Base-by-base conservation (phyloP, 2,888 invertebrate genomes). In the Spatulosminthurus flaviceps region DNA sequence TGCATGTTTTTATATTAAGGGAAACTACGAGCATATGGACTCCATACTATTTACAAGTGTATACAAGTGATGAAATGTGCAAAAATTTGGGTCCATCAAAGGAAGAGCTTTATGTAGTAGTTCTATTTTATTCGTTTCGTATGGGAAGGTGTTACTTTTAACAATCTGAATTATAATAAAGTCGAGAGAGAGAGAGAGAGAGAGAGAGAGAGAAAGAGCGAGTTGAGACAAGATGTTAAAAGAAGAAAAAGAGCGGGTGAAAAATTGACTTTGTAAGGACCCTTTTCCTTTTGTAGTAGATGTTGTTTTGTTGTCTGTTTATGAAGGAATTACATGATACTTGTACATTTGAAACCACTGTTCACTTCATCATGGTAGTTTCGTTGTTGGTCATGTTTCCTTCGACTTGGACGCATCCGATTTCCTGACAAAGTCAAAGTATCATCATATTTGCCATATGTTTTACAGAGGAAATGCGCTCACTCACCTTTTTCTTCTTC, bases 401-500 rank as follows among this genome's bases (percentile, higher is more conserved):
- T 76, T 76, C 78, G 64, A 51, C 51, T 51, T 19, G 51, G 51
- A 72, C 26, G 72, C 78, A 72, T 72, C 78, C 78, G 78, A 78
- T 78, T 78, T 78, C 78, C 78, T 77, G 78, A 78, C 71, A 78
- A 60, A 72, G 76, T 76, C 78, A 78, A 78, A 61, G 61, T 74
- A 67, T 79, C 72, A 72, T 79, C 81, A 79, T 81, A 81, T 79
- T 81, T 81, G 81, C 81, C 81, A 81, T 81, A 81, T 81, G 81
- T 79, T 78, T 80, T 77, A 26, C 43, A 79, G 76, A 81, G 81
- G 81, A 81, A 81, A 73, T 75, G 76, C 73, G 72, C 69, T 71
- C 78, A 42, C 78, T 78, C 78, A 78, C 78, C 78, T 78, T 78
- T 61, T 72, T 72, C 71, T 42, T 26, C n/a, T 64, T 24, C n/a